These are phyloP conservation scores for Cremastinae sp. DNA, from an alignment of 2,888 invertebrate species.

Conservation along the genomic window DNA sequence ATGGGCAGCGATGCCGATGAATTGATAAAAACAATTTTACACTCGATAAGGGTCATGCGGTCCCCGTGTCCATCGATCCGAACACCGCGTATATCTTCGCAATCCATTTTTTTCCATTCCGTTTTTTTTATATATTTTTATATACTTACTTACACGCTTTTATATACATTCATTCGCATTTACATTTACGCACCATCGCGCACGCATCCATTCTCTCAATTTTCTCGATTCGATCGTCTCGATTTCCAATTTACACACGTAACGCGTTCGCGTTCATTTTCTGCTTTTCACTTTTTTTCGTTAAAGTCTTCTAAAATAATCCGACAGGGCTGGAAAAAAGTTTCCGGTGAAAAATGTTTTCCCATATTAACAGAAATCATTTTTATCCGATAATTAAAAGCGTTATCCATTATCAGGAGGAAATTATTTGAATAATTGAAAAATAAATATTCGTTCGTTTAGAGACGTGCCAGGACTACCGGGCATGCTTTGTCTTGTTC, in stretches of 20 bases:
- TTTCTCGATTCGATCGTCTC: slow-evolving; percentile 32
- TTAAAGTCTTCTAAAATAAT: no score
- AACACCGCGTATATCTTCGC: slow-evolving; percentile 25
- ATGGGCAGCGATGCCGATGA: slow-evolving; percentile 59
- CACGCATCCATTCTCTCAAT: slow-evolving; percentile 38
- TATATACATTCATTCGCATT: background rate
- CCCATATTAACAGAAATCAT: no score
- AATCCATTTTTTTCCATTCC: background rate
- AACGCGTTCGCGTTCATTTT: background rate
- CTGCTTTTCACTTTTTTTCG: background rate
- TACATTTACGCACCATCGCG: slow-evolving; percentile 39
- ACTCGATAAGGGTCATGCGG: slow-evolving; percentile 60
- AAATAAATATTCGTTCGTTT: no score
- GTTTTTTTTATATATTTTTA: background rate
- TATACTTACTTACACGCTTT: background rate
- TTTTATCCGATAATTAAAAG: no score
- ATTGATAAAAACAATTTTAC: slow-evolving; percentile 65
- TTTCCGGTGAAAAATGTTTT: no score
- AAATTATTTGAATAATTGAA: no score
- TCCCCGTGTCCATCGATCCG: slow-evolving; percentile 31
- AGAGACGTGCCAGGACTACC: no score
- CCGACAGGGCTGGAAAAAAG: no score
- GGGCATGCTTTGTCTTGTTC: no score
- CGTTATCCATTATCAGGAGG: no score
- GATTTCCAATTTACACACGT: background rate